phyloP scores from a whole-genome alignment of 2,797 vertebrate genomes.

The Simalia tracyae region DNA sequence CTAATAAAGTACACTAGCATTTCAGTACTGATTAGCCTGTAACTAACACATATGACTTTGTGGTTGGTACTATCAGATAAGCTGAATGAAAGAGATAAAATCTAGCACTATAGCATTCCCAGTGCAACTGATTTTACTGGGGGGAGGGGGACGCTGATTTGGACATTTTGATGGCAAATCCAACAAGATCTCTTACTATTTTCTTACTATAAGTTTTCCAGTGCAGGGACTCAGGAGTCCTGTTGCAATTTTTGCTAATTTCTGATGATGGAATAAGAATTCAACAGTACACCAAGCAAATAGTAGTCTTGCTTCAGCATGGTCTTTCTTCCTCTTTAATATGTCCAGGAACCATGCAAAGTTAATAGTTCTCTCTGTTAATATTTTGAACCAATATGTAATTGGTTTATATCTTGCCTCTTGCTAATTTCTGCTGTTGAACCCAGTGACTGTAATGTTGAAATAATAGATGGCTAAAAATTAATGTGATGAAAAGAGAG shows the following conservation, averaged over 20 bases:
- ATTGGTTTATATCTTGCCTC: conserved; percentile 51
- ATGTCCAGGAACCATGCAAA: conserved; percentile 7
- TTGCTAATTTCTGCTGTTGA: conserved; percentile 47
- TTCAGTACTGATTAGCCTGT: neutral
- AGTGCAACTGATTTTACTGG: conserved; percentile 29
- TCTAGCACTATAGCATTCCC: conserved; percentile 1
- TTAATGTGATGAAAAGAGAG: neutral
- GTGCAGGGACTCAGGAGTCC: neutral
- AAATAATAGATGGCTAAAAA: conserved; percentile 9
- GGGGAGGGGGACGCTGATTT: neutral
- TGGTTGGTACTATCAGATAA: neutral
- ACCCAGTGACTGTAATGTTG: conserved; percentile 27
- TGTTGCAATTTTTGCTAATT: neutral
- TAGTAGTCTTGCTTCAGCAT: neutral
- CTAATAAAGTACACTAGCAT: too few species aligned
- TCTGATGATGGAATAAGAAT: neutral
- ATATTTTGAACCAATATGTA: conserved; percentile 46
- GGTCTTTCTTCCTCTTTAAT: too few species aligned
- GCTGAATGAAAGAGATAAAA: neutral
- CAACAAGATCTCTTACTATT: conserved; percentile 15
- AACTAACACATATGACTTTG: neutral
- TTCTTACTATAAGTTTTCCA: conserved; percentile 20
- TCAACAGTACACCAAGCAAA: neutral
- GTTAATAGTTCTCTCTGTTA: conserved; percentile 64
- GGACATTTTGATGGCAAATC: neutral